phyloP scores from a whole-genome alignment of 1,140 invertebrate species.

The Megalonaias nervosa region DNA sequence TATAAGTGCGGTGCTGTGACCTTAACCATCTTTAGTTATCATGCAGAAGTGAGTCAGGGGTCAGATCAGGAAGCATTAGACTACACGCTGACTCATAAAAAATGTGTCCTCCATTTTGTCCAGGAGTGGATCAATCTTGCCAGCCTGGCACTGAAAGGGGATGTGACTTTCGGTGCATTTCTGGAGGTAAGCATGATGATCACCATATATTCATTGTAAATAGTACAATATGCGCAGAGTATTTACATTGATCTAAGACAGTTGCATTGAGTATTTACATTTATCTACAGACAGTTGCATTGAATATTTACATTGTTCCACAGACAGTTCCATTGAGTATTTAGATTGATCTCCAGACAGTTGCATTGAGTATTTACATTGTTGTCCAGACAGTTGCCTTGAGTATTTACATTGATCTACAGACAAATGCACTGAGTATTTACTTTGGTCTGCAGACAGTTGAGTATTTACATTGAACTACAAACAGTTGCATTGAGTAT shows the following conservation, averaged over 20 bases:
- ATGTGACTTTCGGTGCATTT: constrained; percentile 80
- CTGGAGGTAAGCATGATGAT: constrained; percentile 75
- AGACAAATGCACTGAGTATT: too few species aligned
- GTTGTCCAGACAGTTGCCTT: too few species aligned
- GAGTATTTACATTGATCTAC: too few species aligned
- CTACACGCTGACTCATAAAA: constrained; percentile 82
- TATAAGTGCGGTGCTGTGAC: not conserved
- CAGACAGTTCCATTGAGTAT: too few species aligned
- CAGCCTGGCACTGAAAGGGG: constrained; percentile 83
- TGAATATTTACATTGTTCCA: too few species aligned
- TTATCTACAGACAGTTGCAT: too few species aligned
- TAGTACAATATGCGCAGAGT: too few species aligned
- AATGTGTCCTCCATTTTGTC: constrained; percentile 85
- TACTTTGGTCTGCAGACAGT: too few species aligned
- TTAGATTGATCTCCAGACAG: too few species aligned
- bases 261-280: not conserved
- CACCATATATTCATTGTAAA: not conserved
- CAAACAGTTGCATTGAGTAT: too few species aligned
- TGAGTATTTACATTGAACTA: too few species aligned
- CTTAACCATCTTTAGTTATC: constrained; percentile 72
- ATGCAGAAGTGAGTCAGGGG: constrained; percentile 74
- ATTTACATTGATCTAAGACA: not conserved
- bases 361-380: too few species aligned
- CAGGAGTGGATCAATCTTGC: constrained; percentile 84
- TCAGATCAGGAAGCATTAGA: constrained; percentile 77